These are phyloP conservation scores for Eupristina koningsbergeri DNA, from an alignment of 1,140 invertebrate genomes.

Conservation along the genomic window DNA sequence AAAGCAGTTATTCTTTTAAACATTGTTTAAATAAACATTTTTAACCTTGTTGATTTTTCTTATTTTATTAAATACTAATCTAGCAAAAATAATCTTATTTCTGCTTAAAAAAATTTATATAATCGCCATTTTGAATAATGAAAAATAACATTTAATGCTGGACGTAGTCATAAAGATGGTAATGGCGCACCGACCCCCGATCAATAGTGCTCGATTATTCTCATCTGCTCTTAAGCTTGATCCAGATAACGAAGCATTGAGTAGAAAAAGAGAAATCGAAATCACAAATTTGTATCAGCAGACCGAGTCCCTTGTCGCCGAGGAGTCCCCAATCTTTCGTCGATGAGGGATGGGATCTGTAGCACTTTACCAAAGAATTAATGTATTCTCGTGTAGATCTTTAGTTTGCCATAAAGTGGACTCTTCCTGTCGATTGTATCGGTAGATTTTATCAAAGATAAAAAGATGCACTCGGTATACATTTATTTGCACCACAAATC, in stretches of 20 bases:
- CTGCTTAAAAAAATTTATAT: neutral
- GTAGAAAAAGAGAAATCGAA: conserved; percentile 34
- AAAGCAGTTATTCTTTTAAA: too few species aligned
- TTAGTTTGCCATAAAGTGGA: conserved; percentile 39
- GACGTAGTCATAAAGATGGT: neutral
- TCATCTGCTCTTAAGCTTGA: conserved; percentile 57
- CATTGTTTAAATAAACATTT: too few species aligned
- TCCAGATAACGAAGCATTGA: conserved; percentile 58
- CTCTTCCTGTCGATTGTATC: conserved; percentile 34
- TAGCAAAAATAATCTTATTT: too few species aligned
- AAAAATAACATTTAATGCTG: conserved; percentile 4
- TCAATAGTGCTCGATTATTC: conserved; percentile 44
- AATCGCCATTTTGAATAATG: neutral
- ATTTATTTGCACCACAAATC: neutral
- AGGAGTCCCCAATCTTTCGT: conserved; percentile 27
- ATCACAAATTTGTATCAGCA: conserved; percentile 48
- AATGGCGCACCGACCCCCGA: neutral
- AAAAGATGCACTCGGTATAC: conserved; percentile 38
- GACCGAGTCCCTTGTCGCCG: conserved; percentile 27
- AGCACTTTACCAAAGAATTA: conserved; percentile 29
- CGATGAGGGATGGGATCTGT: conserved; percentile 15
- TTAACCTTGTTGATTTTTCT: too few species aligned
- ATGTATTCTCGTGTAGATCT: conserved; percentile 42
- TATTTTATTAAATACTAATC: too few species aligned
- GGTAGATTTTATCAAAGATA: too few species aligned